Base-by-base conservation (phyloP, 2,797 vertebrate genomes). In the Acridotheres tristis region DNA sequence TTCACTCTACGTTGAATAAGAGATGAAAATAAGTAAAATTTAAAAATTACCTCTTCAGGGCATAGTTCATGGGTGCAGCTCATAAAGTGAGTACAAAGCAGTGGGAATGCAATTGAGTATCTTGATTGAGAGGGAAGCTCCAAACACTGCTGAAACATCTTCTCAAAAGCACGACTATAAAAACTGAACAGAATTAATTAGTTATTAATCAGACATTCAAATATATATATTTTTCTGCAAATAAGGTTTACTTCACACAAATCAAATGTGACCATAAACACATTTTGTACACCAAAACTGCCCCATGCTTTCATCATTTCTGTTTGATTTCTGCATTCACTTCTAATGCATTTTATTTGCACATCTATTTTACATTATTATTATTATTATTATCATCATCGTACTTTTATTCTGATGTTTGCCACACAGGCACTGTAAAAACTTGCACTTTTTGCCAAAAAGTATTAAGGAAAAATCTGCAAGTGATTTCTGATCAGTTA, bases 111-210 rank as follows among this genome's bases (percentile, higher is more conserved):
- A 98, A 99, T 99, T 89, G 99, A 99, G 93, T 99, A 99, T 97
- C 99, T 98, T 82, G 99, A 99, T 51, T 99, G 99, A 83, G 99
- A 99, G 15, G 99, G 99, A 94, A 99, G 98, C 98, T 99, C 99
- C 98, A 99, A 97, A 95, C 99, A 99, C 96, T 99, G 99, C 96
- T 99, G 99, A 97, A 99, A 99, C 99, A 99, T 99, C 98, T 99
- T 99, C 97, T 99, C 99, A 98, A 99, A 99, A 43, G 99, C 99
- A 84, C 99, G 99, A 97, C 99, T 99, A 98, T 99, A 99, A 98
- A 99, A 99, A 97, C 99, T 99, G 75, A 92, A 73, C 47, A 71
- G 66, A 95, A 96, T 97, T 1, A 13, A 36, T 9, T 2, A 1
- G 26, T 61, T 61, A 85, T 42, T 43, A n/a, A 67, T 55, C 54